Base-by-base conservation (phyloP, 1,140 invertebrate genomes). In the Dufourea novaeangliae region DNA sequence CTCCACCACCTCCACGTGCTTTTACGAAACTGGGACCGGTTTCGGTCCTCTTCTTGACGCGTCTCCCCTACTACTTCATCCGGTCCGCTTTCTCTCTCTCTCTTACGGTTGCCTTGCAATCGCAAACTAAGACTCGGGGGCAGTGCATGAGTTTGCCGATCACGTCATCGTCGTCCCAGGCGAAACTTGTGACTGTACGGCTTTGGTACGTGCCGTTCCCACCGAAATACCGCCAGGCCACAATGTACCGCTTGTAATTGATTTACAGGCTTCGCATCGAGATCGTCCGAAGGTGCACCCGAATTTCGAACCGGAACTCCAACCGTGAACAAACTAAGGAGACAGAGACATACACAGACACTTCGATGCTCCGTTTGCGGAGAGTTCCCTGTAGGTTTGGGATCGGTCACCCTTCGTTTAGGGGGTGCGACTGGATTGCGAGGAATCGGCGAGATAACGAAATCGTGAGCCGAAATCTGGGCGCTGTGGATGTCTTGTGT, bases 121-220 rank as follows among this genome's bases (percentile, higher is more conserved):
- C 39, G 76, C 63, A 50, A 83, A 82, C 85, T 80, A 84, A 87
- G 86, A 85, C 78, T 86, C 66, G 20, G 20, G 8, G 22, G 37
- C 80, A n/a, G 81, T 69, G 78, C 83, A 85, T 79, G 89, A 91
- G 89, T 91, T 92, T 91, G 82, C 87, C 86, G 89, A 91, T 91
- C 88, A 90, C 88, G 90, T 91, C 88, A 90, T 78, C 85, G 84
- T 46, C 2, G n/a, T n/a, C 77, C 85, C 68, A 61, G n/a, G n/a
- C 82, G 76, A 89, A 91, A 90, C 86, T 91, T 89, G n/a, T n/a
- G 77, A 78, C 84, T 64, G 46, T 6, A 50, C 46, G 73, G 74
- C 39, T 78, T 78, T 22, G 80, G 75, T 91, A 91, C 90, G 90
- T 91, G 91, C 87, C 85, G 88, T 89, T 91, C 90, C 88, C n/a